These are phyloP conservation scores for Lanistes nyassanus DNA, from an alignment of 1,140 invertebrate species.

Conservation along the genomic window DNA sequence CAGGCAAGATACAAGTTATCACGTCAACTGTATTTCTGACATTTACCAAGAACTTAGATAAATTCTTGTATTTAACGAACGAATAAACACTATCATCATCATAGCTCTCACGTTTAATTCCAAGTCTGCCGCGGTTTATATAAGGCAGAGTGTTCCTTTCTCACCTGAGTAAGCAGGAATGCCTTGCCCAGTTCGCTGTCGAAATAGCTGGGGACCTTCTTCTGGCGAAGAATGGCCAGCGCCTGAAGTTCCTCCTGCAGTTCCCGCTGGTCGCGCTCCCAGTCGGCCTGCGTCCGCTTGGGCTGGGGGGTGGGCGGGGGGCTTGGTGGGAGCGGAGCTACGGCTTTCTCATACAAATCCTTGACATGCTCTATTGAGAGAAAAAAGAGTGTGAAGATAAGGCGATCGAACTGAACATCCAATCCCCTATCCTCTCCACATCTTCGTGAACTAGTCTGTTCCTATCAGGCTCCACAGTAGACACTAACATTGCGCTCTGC, in stretches of 20 bases:
- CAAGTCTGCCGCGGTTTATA: background rate
- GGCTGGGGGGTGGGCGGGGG: constrained; percentile 59
- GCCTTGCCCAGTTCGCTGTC: constrained; percentile 64
- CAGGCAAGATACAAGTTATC: no score
- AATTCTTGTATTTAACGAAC: no score
- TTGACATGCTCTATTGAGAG: constrained; percentile 48
- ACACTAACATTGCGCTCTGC: no score
- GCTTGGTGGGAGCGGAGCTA: constrained; percentile 48
- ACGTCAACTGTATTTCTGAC: no score
- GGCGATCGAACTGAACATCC: no score
- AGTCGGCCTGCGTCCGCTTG: constrained; percentile 56
- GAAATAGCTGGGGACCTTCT: constrained; percentile 64
- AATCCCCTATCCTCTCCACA: no score
- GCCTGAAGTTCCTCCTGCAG: constrained; percentile 52
- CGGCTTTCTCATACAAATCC: constrained; percentile 55
- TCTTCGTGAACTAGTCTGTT: no score
- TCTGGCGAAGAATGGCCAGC: constrained; percentile 47
- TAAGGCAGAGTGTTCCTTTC: background rate
- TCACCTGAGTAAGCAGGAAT: constrained; percentile 56
- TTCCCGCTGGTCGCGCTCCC: constrained; percentile 59
- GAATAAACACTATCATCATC: no score
- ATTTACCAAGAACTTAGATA: no score
- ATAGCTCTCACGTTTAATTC: constrained; percentile 1
- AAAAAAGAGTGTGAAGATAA: no score
- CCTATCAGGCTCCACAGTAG: no score